Base-by-base conservation (phyloP, 2,888 invertebrate genomes). In the Scelioninae gen. 1 region DNA sequence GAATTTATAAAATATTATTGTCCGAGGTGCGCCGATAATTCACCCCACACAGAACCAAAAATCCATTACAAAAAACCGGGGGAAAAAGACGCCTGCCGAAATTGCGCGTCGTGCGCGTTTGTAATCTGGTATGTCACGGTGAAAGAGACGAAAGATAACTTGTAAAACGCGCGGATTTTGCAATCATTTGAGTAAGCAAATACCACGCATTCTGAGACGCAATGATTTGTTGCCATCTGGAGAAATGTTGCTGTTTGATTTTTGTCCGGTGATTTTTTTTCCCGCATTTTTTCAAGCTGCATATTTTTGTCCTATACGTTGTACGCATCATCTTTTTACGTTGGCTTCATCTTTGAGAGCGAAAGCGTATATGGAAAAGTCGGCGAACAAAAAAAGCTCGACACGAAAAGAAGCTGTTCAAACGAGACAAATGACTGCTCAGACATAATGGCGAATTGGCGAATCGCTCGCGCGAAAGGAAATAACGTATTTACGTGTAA, bases 401-500 rank as follows among this genome's bases (percentile, higher is more conserved):
- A 74, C 66, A 71, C 76, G 74, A 83, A 83, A 75, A 75, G 65
- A 55, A 56, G 60, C 66, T 77, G 63, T 74, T 78, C 69, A 82
- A 80, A 69, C 75, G 78, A 78, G 81, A 78, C 81, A 84, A 84
- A 84, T 82, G 78, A 55, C 71, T 74, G 58, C 38, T 62, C 53
- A 71, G 56, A 13, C 71, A 84, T 84, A 78, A 82, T 72, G 76
- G 72, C 75, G 81, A 82, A 75, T 75, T 66, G 81, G 78, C 84
- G 78, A 84, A 78, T 78, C 77, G 75, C 81, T 68, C 58, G 74
- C 47, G 63, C 74, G n/a, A 74, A 71, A 82, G 84, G 75, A 82
- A 81, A 69, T 75, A 75, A 82, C 71, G 81, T 78, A 78, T 81
- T 78, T 75, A 71, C 81, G 78, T 82, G 71, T 82, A 84, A 84